Conservation (phyloP, 2,888 invertebrate genomes). For the Acanthosepion esculentum region DNA sequence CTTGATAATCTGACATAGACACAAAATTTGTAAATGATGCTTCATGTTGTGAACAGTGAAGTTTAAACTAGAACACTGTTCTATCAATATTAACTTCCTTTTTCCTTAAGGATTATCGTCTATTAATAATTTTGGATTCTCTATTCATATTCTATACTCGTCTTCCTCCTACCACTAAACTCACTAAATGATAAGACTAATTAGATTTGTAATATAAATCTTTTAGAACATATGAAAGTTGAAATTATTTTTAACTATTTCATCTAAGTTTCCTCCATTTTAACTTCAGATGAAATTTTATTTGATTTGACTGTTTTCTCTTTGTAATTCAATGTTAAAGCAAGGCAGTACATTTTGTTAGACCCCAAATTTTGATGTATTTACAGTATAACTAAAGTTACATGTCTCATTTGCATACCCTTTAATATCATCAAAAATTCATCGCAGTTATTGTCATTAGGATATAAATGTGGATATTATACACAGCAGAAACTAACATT, state of each 20-base stretch:
- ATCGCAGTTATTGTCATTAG: not conserved
- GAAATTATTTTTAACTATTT: not conserved
- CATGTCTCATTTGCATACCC: too few species aligned
- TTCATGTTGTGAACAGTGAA: not conserved
- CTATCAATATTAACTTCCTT: not conserved
- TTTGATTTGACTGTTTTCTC: not conserved
- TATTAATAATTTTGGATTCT: not conserved
- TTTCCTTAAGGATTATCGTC: not conserved
- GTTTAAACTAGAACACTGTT: not conserved
- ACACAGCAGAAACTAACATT: too few species aligned
- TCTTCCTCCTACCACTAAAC: not conserved
- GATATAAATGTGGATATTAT: too few species aligned
- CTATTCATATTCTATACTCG: too few species aligned
- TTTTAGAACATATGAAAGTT: not conserved
- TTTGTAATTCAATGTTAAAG: too few species aligned
- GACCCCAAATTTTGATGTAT: not conserved
- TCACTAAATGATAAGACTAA: not conserved
- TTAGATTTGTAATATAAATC: not conserved
- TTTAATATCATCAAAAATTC: not conserved
- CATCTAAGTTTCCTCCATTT: not conserved
- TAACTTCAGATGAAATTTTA: not conserved
- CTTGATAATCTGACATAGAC: not conserved
- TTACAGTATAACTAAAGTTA: not conserved
- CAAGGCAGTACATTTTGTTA: not conserved
- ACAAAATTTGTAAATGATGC: not conserved